Base-by-base conservation (phyloP, 1,140 invertebrate species). In the Pinna nobilis region DNA sequence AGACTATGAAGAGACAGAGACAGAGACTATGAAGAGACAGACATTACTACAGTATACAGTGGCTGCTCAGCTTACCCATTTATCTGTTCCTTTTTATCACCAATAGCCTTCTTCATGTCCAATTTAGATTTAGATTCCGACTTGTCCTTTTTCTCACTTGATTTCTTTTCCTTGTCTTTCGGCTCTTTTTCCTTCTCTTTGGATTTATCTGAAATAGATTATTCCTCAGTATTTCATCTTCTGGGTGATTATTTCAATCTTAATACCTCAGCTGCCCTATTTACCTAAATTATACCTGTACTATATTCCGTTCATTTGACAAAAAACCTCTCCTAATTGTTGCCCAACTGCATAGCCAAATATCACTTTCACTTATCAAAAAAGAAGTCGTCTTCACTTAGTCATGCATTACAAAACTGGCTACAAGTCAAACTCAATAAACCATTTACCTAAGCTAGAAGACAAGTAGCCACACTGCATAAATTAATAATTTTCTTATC, bases 51-150 rank as follows among this genome's bases (percentile, higher is more conserved):
- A n/a, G n/a, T n/a, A n/a, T n/a, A n/a, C n/a, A n/a, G n/a, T n/a
- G n/a, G n/a, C n/a, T n/a, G n/a, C n/a, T n/a, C n/a, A n/a, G n/a
- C 51, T 69, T 47, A 71, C 69, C 70, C 60, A 51, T 61, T 70
- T 15, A 60, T 50, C 33, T 28, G 20, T n/a, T 64, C 61, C 47
- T 65, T 72, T 28, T 65, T 70, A 30, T 66, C 63, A 1, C 30
- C 49, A 13, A 11, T 23, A 53, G 51, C 18, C 23, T 50, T 35
- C 32, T 66, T 70, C n/a, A 23, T 61, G 6, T 71, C 59, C 63
- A 28, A 57, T 41, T 63, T 39, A 41, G 28, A 37, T 23, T 44
- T 70, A 18, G 30, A 30, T 30, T 60, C 44, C 3, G 47, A 30
- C 28, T 71, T 63, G 9, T 64, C 59, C 23, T 53, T 57, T 20